Percentiles rank a stretch among this genome's conserved stretches.
These are phyloP conservation scores for Acanthisitta chloris DNA, from an alignment of 2,113 vertebrate genomes.

Conservation along the genomic window DNA sequence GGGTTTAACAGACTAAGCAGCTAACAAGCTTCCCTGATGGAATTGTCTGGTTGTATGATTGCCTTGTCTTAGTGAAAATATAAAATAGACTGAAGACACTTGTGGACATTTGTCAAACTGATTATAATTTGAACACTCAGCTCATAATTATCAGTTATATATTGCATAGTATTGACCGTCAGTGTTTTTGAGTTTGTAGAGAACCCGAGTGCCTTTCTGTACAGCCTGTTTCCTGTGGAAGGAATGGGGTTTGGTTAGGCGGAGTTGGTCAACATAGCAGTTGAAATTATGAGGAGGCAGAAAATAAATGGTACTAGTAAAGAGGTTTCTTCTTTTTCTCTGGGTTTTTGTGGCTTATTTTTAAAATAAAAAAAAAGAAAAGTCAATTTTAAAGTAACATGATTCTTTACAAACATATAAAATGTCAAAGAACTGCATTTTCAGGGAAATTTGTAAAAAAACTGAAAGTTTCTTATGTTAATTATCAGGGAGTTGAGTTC, in stretches of 20 bases:
- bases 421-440: neutral
- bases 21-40: conserved; percentile 92
- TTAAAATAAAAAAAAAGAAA: neutral
- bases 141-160: conserved; percentile 84
- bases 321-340: neutral
- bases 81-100: conserved; percentile 83
- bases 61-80: conserved; percentile 87
- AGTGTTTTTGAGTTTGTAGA: conserved; percentile 63
- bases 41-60: conserved; percentile 90
- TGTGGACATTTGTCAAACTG: conserved; percentile 85
- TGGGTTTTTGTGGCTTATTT: neutral
- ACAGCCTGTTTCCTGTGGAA: conserved; percentile 56
- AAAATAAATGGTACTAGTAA: conserved; percentile 19
- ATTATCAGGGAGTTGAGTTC: conserved; percentile 52
- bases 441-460: neutral
- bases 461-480: neutral
- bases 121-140: conserved; percentile 85
- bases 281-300: conserved; percentile 46
- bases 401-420: neutral
- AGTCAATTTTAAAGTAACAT: neutral
- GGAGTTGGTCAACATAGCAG: conserved; percentile 64
- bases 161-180: conserved; percentile 74
- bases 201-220: conserved; percentile 63
- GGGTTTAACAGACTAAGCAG: conserved; percentile 90
- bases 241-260: conserved; percentile 61